Conservation (phyloP, 2,797 vertebrate species). For the Remorina albescens region DNA sequence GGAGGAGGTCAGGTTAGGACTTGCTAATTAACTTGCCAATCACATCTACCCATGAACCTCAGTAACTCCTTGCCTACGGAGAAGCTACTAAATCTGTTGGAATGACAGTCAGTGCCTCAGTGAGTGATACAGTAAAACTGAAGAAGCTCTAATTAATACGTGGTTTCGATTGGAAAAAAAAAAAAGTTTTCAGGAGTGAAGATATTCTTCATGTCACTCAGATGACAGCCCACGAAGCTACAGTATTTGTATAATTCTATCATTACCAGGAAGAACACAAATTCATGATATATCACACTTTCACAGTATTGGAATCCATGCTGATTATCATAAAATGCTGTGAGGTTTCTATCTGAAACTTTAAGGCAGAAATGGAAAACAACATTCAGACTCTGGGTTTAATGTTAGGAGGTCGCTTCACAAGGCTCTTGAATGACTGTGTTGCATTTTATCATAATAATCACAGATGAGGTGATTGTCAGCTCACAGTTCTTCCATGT, state of each 20-base stretch:
- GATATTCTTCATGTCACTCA: too few relatives aligned
- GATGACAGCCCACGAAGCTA: too few relatives aligned
- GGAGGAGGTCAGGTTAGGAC: conserved; percentile 45
- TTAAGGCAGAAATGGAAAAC: not conserved
- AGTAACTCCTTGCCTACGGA: conserved; percentile 1
- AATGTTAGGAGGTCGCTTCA: not conserved
- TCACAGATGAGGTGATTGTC: not conserved
- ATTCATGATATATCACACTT: too few relatives aligned
- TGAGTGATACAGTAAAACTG: not conserved
- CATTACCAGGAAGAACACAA: too few relatives aligned
- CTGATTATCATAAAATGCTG: too few relatives aligned
- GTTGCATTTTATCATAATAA: not conserved
- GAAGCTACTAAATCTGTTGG: conserved; percentile 7
- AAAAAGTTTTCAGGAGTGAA: not conserved
- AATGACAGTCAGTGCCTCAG: conserved; percentile 11
- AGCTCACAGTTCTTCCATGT: not conserved
- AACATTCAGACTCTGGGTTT: not conserved
- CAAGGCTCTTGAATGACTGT: not conserved
- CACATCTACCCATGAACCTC: conserved; percentile 46
- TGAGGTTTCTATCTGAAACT: too few relatives aligned
- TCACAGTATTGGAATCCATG: too few relatives aligned
- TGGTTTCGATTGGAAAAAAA: not conserved
- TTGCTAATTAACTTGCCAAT: conserved; percentile 77
- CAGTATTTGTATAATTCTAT: too few relatives aligned
- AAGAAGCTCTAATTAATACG: not conserved